A percentile compares a stretch with the other conserved stretches of the same genome.
Conservation (phyloP, 1,140 invertebrate species). For the Papilio polytes region DNA sequence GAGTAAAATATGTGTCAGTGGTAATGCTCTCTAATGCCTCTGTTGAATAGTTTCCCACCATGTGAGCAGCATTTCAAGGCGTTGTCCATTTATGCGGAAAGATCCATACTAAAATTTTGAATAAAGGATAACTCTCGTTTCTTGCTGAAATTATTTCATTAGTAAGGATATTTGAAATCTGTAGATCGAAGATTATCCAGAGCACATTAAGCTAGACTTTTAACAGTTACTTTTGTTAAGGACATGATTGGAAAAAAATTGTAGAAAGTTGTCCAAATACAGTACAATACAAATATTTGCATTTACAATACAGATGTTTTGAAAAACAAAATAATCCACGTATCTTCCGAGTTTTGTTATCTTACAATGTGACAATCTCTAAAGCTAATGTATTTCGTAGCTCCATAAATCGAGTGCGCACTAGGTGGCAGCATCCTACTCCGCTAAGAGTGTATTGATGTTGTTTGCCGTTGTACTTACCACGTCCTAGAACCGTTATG, state of each 20-base stretch:
- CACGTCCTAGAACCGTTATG: slow-evolving; percentile 65
- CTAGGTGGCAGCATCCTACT: slow-evolving; percentile 66
- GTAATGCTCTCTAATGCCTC: slow-evolving; percentile 29
- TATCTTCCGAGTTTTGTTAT: neutral
- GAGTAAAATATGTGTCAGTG: slow-evolving; percentile 35
- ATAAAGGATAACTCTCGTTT: neutral
- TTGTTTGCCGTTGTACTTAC: slow-evolving; percentile 76
- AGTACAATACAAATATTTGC: no score
- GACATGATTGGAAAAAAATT: no score
- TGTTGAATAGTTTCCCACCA: slow-evolving; percentile 29
- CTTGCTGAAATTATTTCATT: neutral
- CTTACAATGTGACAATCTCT: slow-evolving; percentile 15
- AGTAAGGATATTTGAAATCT: neutral
- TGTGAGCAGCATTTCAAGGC: neutral
- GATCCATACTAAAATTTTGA: neutral
- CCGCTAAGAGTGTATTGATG: slow-evolving; percentile 68
- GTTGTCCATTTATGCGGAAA: neutral
- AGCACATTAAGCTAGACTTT: no score
- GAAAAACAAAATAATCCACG: no score
- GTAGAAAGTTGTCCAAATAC: no score
- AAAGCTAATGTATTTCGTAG: slow-evolving; percentile 24
- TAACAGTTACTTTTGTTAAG: no score
- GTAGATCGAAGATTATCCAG: no score
- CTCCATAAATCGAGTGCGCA: slow-evolving; percentile 48
- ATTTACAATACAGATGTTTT: no score